phyloP scores from a whole-genome alignment of 2,797 vertebrate genomes.

The Anabas testudineus region DNA sequence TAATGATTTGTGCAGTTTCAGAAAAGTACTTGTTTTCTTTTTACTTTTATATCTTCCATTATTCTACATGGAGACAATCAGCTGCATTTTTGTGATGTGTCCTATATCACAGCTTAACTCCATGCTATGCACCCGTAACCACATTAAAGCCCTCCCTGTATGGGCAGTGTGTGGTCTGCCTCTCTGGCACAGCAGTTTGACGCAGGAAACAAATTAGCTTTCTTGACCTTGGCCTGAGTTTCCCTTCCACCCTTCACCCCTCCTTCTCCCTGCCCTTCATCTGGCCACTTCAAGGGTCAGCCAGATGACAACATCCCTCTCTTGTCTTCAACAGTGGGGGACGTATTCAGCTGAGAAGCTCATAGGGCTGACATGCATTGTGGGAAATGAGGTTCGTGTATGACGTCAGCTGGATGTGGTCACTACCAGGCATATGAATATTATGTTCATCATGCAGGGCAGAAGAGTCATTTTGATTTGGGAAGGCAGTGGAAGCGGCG shows the following conservation, averaged over 20 bases:
- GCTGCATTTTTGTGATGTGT: slow-evolving; percentile 39
- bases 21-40: too few relatives aligned
- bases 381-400: slow-evolving; percentile 59
- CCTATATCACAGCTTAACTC: slow-evolving; percentile 72
- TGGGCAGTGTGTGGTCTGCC: slow-evolving; percentile 84
- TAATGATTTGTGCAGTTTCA: too few relatives aligned
- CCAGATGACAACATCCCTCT: slow-evolving; percentile 78
- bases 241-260: slow-evolving; percentile 76
- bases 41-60: background rate
- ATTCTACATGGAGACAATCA: background rate
- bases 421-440: slow-evolving; percentile 22
- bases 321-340: slow-evolving; percentile 64
- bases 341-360: slow-evolving; percentile 64
- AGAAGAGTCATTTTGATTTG: slow-evolving; percentile 17
- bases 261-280: slow-evolving; percentile 68
- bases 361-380: slow-evolving; percentile 37
- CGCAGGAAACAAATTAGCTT: slow-evolving; percentile 87
- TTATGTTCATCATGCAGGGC: slow-evolving; percentile 21
- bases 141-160: slow-evolving; percentile 81
- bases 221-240: slow-evolving; percentile 87
- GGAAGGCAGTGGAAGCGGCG: background rate
- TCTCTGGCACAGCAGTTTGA: slow-evolving; percentile 79
- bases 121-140: slow-evolving; percentile 69
- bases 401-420: slow-evolving; percentile 58
- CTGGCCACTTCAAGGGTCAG: slow-evolving; percentile 84